A percentile compares a stretch with the other conserved stretches of the same genome.
phyloP scores from a whole-genome alignment of 2,113 vertebrate species.

The Taurulus bubalis region DNA sequence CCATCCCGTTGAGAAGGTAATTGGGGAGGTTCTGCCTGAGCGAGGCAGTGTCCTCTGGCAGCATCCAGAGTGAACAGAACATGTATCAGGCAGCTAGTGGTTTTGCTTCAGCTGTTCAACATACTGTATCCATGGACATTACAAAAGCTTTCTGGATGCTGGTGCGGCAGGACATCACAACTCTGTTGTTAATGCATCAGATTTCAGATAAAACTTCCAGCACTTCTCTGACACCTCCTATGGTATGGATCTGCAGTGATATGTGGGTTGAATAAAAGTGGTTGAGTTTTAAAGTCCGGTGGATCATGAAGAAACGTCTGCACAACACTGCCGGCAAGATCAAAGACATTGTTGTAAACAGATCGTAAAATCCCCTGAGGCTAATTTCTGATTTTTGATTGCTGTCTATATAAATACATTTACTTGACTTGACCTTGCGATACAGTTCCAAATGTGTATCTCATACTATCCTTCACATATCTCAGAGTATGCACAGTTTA shows the following conservation, averaged over 20 bases:
- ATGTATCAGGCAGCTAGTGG: conserved; percentile 2
- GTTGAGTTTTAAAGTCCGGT: not conserved
- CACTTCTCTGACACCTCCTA: not conserved
- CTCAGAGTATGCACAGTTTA: not conserved
- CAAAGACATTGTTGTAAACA: conserved; percentile 19
- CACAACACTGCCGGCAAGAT: conserved; percentile 14
- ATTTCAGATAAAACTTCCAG: conserved; percentile 1
- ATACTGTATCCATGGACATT: conserved; percentile 4
- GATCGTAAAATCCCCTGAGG: not conserved
- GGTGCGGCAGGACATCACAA: not conserved
- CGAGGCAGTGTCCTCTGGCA: conserved; percentile 33
- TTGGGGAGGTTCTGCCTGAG: conserved; percentile 48
- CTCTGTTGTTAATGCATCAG: not conserved
- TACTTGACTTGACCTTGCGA: not conserved
- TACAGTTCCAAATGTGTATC: not conserved
- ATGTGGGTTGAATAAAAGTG: not conserved
- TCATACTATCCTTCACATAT: conserved; percentile 23
- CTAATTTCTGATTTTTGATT: not conserved
- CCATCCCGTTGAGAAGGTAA: conserved; percentile 64
- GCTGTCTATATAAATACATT: not conserved
- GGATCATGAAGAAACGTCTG: conserved; percentile 21
- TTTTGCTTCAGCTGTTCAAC: conserved; percentile 18
- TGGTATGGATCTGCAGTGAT: not conserved
- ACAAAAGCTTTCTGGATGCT: not conserved
- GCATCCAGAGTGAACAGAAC: conserved; percentile 39